Conservation (phyloP, 2,113 vertebrate genomes). For the Genyomyrus donnyi region DNA sequence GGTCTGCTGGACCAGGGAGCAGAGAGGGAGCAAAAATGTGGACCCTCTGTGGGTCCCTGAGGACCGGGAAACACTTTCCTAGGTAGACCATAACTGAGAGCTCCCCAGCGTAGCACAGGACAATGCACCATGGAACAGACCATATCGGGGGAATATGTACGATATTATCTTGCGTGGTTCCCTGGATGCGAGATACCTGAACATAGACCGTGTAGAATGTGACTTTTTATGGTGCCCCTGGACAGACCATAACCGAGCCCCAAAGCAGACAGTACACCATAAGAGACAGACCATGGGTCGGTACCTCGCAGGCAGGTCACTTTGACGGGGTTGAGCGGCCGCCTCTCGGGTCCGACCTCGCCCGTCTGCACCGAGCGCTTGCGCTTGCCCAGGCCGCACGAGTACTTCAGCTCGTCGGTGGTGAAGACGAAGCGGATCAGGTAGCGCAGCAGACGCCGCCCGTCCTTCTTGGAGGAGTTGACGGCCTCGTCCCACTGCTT, state of each 20-base stretch:
- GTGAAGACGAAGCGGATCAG: slow-evolving; percentile 98
- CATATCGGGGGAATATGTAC: background rate
- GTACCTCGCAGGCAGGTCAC: slow-evolving; percentile 99
- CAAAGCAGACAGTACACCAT: background rate
- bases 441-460: slow-evolving; percentile 89
- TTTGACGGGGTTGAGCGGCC: slow-evolving; percentile 97
- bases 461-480: slow-evolving; percentile 97
- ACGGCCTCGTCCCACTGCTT: slow-evolving; percentile 99
- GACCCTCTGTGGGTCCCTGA: background rate
- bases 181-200: background rate
- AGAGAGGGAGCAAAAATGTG: background rate
- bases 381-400: slow-evolving; percentile 97
- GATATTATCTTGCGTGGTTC: background rate
- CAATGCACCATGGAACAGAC: background rate
- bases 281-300: background rate
- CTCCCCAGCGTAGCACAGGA: background rate
- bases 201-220: background rate
- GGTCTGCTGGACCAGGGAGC: background rate
- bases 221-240: background rate
- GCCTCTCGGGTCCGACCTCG: slow-evolving; percentile 90
- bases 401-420: slow-evolving; percentile 98
- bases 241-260: background rate
- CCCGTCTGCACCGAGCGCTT: slow-evolving; percentile 96
- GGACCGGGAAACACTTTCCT: background rate
- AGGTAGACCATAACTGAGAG: background rate